Conservation (phyloP, 1,140 invertebrate species). For the Nebria ingens region DNA sequence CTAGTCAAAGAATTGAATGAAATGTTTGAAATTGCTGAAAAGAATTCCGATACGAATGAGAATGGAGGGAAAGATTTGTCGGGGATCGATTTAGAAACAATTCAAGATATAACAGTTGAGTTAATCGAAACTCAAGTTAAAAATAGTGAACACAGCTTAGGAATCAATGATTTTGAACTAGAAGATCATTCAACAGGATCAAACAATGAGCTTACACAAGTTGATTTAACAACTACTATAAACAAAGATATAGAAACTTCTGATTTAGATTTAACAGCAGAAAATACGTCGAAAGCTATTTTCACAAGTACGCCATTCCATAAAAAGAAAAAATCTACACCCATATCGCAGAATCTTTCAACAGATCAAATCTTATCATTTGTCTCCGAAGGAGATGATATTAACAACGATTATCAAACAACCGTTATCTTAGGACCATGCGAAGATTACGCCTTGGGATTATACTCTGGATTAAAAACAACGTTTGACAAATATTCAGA, state of each 20-base stretch:
- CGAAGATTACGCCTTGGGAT: slow-evolving; percentile 42
- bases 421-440: slow-evolving; percentile 44
- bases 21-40: background rate
- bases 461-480: slow-evolving; percentile 41
- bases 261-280: background rate
- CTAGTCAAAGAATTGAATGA: background rate
- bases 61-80: background rate
- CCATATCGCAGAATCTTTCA: background rate
- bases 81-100: background rate
- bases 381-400: background rate
- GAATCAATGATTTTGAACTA: background rate
- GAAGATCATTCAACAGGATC: background rate
- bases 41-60: background rate
- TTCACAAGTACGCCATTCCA: background rate
- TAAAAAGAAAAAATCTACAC: background rate
- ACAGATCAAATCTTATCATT: background rate
- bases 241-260: background rate
- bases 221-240: background rate
- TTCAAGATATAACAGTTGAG: background rate
- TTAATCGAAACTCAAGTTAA: background rate
- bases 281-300: background rate
- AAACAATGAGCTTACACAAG: background rate
- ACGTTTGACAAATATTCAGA: slow-evolving; percentile 17
- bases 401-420: slow-evolving; percentile 13
- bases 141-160: background rate